phyloP scores from a whole-genome alignment of 2,888 invertebrate species.

The Temnothorax rugatulus region DNA sequence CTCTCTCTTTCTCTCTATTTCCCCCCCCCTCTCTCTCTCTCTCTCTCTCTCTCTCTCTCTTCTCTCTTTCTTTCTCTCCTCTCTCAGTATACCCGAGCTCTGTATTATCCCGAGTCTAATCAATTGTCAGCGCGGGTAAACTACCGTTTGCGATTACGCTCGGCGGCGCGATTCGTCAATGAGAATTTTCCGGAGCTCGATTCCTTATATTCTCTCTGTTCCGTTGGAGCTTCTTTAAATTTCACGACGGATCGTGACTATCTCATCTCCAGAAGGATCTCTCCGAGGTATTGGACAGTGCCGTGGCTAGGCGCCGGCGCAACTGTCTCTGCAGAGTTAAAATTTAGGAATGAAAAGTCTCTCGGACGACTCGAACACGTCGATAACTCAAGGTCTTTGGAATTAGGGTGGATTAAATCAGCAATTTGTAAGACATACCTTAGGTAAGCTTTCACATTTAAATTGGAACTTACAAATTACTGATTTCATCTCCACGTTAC shows the following conservation, averaged over 20 bases:
- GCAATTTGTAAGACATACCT: conserved; percentile 25
- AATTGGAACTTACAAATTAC: conserved; percentile 31
- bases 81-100: conserved; percentile 1
- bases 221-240: conserved; percentile 30
- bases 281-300: conserved; percentile 32
- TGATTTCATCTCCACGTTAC: conserved; percentile 9
- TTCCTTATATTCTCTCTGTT: conserved; percentile 32
- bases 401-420: conserved; percentile 18
- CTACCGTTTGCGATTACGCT: conserved; percentile 53
- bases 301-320: conserved; percentile 30
- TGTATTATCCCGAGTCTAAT: conserved; percentile 49
- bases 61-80: not conserved
- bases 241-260: conserved; percentile 49
- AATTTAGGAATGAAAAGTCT: conserved; percentile 26
- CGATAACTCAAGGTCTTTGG: conserved; percentile 16
- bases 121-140: conserved; percentile 52
- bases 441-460: conserved; percentile 19
- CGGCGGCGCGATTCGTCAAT: conserved; percentile 48
- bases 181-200: conserved; percentile 33
- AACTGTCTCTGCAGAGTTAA: conserved; percentile 2
- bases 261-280: conserved; percentile 46
- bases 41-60: conserved; percentile 7
- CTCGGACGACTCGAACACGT: conserved; percentile 23
- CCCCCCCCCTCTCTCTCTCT: not conserved
- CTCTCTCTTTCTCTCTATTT: conserved; percentile 26